These are phyloP conservation scores for Charadrius vociferus DNA, from an alignment of 2,113 vertebrate genomes.

Conservation along the genomic window DNA sequence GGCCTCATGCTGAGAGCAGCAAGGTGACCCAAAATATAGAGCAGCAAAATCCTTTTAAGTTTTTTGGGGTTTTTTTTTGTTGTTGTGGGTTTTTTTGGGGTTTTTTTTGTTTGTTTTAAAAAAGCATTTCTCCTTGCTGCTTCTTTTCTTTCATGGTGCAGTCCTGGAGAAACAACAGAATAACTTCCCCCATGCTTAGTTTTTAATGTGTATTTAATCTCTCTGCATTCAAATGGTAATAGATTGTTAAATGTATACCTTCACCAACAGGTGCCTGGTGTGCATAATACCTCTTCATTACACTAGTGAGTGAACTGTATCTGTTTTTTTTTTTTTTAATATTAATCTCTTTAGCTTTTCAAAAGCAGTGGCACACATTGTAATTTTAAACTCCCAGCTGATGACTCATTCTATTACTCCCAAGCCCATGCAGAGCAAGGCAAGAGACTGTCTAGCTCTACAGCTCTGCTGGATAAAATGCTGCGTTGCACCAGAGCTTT, in stretches of 20 bases:
- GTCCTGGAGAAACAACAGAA: neutral
- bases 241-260: neutral
- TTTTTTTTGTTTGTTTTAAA: neutral
- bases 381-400: conserved; percentile 16
- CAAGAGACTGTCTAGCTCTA: neutral
- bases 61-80: neutral
- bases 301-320: neutral
- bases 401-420: conserved; percentile 24
- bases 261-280: conserved; percentile 31
- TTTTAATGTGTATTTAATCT: conserved; percentile 6
- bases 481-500: neutral
- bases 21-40: neutral
- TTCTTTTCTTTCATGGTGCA: neutral
- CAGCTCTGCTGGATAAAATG: neutral
- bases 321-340: neutral
- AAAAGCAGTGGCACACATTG: neutral
- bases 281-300: conserved; percentile 38
- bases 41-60: neutral
- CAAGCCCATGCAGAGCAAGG: conserved; percentile 24
- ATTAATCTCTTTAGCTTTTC: conserved; percentile 41
- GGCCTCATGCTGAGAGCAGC: neutral
- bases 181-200: neutral
- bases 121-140: neutral
- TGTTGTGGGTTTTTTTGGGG: neutral
- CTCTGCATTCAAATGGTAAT: conserved; percentile 33